Evolutionary conservation across 2,797 vertebrate genomes (phyloP).

Genomic region (Anableps anableps): DNA sequence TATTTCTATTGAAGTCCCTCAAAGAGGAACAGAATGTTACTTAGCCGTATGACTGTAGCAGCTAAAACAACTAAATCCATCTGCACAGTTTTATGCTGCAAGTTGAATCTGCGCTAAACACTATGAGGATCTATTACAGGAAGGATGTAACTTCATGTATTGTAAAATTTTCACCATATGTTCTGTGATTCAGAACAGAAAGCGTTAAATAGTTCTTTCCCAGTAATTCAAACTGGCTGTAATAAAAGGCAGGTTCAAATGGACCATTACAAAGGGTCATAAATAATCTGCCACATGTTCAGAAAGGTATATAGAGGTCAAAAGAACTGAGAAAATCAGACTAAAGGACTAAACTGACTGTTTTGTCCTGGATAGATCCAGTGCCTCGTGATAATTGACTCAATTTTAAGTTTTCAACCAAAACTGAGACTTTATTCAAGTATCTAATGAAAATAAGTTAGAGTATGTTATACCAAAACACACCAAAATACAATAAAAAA

Average conservation of each 20-base stretch:
- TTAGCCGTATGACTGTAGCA: not conserved
- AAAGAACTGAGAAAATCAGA: conserved; percentile 4
- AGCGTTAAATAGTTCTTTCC: not conserved
- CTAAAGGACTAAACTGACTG: not conserved
- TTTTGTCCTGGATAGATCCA: not conserved
- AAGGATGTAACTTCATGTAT: not conserved
- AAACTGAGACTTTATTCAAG: not conserved
- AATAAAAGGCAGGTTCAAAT: conserved; percentile 12
- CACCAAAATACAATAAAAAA: not conserved
- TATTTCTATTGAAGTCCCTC: not conserved
- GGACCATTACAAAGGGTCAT: not conserved
- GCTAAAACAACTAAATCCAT: not conserved
- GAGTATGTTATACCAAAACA: not conserved
- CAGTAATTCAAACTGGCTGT: conserved; percentile 7
- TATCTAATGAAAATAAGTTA: not conserved
- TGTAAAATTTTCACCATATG: not conserved
- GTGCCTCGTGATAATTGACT: not conserved
- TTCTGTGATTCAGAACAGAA: conserved; percentile 3
- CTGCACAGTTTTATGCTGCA: not conserved
- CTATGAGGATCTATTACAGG: not conserved
- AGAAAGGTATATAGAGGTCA: conserved; percentile 2
- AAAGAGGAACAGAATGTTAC: not conserved
- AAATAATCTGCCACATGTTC: conserved; percentile 13
- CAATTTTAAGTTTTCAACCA: not conserved
- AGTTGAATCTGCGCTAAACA: not conserved